A percentile compares a stretch with the other conserved stretches of the same genome.
These are phyloP conservation scores for Oconnorella tubifera DNA, from an alignment of 2,888 invertebrate genomes.

Conservation along the genomic window DNA sequence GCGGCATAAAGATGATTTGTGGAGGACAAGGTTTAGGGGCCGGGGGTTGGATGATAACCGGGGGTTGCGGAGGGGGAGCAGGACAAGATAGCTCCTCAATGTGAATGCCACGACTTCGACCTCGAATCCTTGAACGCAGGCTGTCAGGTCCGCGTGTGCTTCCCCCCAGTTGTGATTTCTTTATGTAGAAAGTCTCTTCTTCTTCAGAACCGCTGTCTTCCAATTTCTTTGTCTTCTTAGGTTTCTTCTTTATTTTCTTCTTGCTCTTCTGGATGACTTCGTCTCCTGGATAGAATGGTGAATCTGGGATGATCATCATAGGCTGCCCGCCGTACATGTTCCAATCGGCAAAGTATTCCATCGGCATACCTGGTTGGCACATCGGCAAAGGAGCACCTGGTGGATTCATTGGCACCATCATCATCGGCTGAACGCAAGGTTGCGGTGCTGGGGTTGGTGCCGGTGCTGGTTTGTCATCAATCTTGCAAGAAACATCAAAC, in stretches of 20 bases:
- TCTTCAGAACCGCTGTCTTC: background rate
- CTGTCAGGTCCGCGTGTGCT: no score
- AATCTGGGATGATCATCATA: slow-evolving; percentile 26
- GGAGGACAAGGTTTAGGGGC: no score
- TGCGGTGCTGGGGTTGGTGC: slow-evolving; percentile 19
- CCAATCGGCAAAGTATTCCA: slow-evolving; percentile 35
- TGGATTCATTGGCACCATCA: slow-evolving; percentile 19
- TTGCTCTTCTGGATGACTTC: slow-evolving; percentile 25
- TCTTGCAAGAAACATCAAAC: slow-evolving; percentile 12
- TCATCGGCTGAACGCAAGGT: background rate
- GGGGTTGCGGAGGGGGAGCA: no score
- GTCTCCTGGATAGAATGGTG: slow-evolving; percentile 18
- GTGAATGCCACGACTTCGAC: no score
- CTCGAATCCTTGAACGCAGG: no score
- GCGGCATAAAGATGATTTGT: no score
- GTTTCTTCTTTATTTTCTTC: slow-evolving; percentile 26
- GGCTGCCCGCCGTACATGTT: slow-evolving; percentile 22
- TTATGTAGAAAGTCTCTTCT: no score
- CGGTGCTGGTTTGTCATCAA: slow-evolving; percentile 20
- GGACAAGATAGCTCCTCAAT: no score
- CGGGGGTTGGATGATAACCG: no score
- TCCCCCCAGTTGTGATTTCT: no score
- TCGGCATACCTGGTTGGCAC: slow-evolving; percentile 22
- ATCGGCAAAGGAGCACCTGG: slow-evolving; percentile 17
- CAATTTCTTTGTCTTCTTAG: slow-evolving; percentile 13